Evolutionary conservation across 2,113 vertebrate species (phyloP).

Genomic region (Otocyon megalotis): DNA sequence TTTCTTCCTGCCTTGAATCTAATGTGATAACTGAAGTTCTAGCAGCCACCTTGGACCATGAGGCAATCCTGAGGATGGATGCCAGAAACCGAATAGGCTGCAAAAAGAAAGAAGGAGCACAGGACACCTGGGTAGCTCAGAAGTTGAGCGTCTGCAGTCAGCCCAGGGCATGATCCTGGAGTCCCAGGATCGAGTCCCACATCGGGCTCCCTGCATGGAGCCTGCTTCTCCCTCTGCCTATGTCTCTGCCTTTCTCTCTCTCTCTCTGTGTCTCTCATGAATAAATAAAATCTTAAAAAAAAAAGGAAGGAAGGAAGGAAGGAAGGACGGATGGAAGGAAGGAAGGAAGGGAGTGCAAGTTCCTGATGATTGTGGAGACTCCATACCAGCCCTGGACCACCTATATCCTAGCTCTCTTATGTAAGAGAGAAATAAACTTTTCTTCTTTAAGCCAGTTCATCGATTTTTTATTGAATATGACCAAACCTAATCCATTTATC

Average conservation of each 20-base stretch:
- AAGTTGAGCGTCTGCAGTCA: too few species aligned
- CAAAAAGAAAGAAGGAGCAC: not conserved
- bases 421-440: constrained; percentile 9
- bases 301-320: too few species aligned
- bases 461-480: not conserved
- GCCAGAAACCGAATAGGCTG: not conserved
- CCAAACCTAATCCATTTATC: constrained; percentile 16
- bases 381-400: not conserved
- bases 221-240: too few species aligned
- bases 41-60: not conserved
- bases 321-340: too few species aligned
- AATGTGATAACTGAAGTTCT: not conserved
- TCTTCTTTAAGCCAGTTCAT: not conserved
- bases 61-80: not conserved
- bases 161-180: too few species aligned
- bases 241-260: too few species aligned
- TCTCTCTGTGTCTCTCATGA: too few species aligned
- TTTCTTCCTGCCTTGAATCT: constrained; percentile 10
- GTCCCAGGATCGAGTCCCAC: too few species aligned
- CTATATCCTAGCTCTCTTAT: not conserved
- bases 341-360: not conserved
- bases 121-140: too few species aligned
- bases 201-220: too few species aligned
- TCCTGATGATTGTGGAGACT: not conserved
- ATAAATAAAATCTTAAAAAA: too few species aligned